A percentile compares a stretch with the other conserved stretches of the same genome.
Evolutionary conservation across 2,888 invertebrate species (phyloP).

Genomic region (Acleris emargana): DNA sequence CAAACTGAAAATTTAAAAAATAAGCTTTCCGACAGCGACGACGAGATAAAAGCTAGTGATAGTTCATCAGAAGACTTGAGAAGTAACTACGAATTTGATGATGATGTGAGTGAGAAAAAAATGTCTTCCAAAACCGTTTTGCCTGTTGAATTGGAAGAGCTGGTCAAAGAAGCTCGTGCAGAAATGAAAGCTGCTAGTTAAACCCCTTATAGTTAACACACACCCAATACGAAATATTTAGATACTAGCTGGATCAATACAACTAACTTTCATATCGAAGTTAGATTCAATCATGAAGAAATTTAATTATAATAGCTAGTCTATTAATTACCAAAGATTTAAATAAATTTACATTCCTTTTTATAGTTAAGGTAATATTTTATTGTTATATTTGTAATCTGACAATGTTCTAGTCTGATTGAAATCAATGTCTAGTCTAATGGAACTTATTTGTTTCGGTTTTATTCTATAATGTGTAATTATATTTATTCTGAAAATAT

Average conservation of each 20-base stretch:
- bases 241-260: no score
- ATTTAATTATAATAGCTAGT: slow-evolving; percentile 11
- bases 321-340: slow-evolving; percentile 42
- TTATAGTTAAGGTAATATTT: slow-evolving; percentile 16
- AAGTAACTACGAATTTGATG: slow-evolving; percentile 44
- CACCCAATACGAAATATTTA: no score
- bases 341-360: slow-evolving; percentile 20
- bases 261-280: no score
- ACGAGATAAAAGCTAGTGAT: slow-evolving; percentile 60
- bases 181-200: slow-evolving; percentile 86
- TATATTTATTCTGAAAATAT: not conserved
- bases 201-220: not conserved
- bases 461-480: slow-evolving; percentile 1
- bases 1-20: slow-evolving; percentile 49
- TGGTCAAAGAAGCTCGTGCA: slow-evolving; percentile 86
- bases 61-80: slow-evolving; percentile 47
- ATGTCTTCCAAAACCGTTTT: slow-evolving; percentile 74
- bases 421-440: slow-evolving; percentile 46
- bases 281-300: not conserved
- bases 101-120: slow-evolving; percentile 47
- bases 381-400: slow-evolving; percentile 36
- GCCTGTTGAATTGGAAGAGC: slow-evolving; percentile 84
- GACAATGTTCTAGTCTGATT: slow-evolving; percentile 45
- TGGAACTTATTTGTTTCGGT: slow-evolving; percentile 18
- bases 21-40: slow-evolving; percentile 66